phyloP scores from a whole-genome alignment of 2,797 vertebrate species.

The Hydrophis major region DNA sequence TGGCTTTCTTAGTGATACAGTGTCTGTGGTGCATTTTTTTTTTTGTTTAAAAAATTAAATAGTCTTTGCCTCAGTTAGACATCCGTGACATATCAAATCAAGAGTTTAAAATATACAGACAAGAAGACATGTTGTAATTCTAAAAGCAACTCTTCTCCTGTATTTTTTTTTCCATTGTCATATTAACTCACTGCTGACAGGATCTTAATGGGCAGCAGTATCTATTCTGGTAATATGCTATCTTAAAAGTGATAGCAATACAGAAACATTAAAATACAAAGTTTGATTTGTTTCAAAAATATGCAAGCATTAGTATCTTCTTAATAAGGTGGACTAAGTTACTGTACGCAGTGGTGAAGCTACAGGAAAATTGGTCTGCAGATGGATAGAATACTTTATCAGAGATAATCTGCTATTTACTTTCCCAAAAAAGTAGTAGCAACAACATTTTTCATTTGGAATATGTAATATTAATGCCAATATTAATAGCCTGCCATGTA shows the following conservation, averaged over 20 bases:
- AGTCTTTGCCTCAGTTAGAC: neutral
- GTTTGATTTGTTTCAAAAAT: neutral
- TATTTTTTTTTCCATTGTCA: neutral
- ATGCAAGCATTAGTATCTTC: neutral
- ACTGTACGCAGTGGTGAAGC: neutral
- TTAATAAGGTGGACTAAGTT: neutral
- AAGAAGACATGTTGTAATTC: neutral
- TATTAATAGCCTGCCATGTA: neutral
- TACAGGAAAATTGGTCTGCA: neutral
- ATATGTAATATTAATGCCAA: neutral
- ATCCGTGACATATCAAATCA: neutral
- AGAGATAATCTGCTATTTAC: neutral
- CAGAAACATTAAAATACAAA: neutral
- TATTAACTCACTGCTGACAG: neutral
- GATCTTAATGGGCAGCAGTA: neutral
- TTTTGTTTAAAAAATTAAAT: neutral
- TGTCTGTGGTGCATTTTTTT: constrained; percentile 69
- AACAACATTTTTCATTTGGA: neutral
- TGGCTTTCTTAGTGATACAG: constrained; percentile 97
- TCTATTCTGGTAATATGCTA: neutral
- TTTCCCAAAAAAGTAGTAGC: neutral
- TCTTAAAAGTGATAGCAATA: neutral
- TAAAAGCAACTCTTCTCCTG: neutral
- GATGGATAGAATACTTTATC: neutral
- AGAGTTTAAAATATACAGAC: neutral